Evolutionary conservation across 2,113 vertebrate species (phyloP).

Genomic region (Tor tambroides): DNA sequence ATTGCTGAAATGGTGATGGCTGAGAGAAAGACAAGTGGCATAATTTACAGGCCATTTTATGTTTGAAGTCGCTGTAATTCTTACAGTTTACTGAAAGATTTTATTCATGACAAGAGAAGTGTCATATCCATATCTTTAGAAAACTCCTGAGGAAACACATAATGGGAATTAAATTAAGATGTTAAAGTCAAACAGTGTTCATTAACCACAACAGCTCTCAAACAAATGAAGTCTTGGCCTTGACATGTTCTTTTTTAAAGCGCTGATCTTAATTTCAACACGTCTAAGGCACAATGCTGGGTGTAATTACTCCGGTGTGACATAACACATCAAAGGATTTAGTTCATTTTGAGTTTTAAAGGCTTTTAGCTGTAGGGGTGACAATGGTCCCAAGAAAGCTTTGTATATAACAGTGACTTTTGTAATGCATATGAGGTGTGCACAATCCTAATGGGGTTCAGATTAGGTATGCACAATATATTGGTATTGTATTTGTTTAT

Average conservation of each 20-base stretch:
- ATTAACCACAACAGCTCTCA: background rate
- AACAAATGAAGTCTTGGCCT: background rate
- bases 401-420: background rate
- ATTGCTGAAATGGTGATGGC: background rate
- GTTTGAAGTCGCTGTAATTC: background rate
- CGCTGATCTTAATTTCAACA: background rate
- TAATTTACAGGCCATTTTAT: background rate
- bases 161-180: background rate
- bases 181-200: background rate
- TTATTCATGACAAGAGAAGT: background rate
- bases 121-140: conserved; percentile 6
- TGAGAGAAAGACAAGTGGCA: conserved; percentile 14
- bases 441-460: background rate
- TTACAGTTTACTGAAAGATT: background rate
- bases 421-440: background rate
- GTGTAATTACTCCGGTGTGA: background rate
- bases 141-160: background rate
- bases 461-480: background rate
- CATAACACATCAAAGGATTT: background rate
- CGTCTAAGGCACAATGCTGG: background rate
- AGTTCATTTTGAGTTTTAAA: background rate
- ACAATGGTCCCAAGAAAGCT: background rate
- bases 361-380: background rate
- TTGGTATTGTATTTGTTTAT: background rate
- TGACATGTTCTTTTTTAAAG: background rate